Evolutionary conservation across 2,888 invertebrate species (phyloP).

Genomic region (Drosophila anomelani): DNA sequence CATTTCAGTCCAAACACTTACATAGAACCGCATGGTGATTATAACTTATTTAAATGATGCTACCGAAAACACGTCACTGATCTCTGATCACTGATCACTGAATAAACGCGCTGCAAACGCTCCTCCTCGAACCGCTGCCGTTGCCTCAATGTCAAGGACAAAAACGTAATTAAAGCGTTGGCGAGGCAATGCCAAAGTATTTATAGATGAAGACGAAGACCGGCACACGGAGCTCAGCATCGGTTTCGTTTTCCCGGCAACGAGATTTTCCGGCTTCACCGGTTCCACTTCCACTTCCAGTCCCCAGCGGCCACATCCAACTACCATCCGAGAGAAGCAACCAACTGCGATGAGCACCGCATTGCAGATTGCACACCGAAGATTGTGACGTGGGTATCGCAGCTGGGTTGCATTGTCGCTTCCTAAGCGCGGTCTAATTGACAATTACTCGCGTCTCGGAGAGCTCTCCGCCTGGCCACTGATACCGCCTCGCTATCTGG

Average conservation of each 20-base stretch:
- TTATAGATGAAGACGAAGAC: slow-evolving; percentile 69
- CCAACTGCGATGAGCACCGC: slow-evolving; percentile 39
- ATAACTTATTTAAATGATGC: slow-evolving; percentile 16
- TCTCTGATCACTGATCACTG: slow-evolving; percentile 50
- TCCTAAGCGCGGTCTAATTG: slow-evolving; percentile 73
- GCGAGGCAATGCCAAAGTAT: slow-evolving; percentile 78
- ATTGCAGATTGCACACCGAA: slow-evolving; percentile 25
- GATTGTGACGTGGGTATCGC: slow-evolving; percentile 21
- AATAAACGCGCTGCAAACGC: slow-evolving; percentile 55
- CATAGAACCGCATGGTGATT: slow-evolving; percentile 56
- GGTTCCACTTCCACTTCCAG: slow-evolving; percentile 58
- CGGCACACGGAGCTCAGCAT: slow-evolving; percentile 45
- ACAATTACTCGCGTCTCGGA: slow-evolving; percentile 59
- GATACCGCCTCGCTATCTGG: slow-evolving; percentile 11
- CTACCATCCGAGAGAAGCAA: slow-evolving; percentile 22
- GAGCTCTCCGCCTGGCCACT: slow-evolving; percentile 52
- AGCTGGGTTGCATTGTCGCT: slow-evolving; percentile 53
- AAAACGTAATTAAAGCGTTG: slow-evolving; percentile 82
- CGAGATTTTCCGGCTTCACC: slow-evolving; percentile 77
- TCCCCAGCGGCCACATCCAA: slow-evolving; percentile 22
- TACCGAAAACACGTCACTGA: slow-evolving; percentile 25
- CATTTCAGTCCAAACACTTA: slow-evolving; percentile 50
- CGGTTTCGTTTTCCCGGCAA: slow-evolving; percentile 70
- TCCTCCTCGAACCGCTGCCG: slow-evolving; percentile 35
- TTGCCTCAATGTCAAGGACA: slow-evolving; percentile 83